Base-by-base conservation (phyloP, 35 echinoderm and acorn worm species). In the Acanthaster planci region DNA sequence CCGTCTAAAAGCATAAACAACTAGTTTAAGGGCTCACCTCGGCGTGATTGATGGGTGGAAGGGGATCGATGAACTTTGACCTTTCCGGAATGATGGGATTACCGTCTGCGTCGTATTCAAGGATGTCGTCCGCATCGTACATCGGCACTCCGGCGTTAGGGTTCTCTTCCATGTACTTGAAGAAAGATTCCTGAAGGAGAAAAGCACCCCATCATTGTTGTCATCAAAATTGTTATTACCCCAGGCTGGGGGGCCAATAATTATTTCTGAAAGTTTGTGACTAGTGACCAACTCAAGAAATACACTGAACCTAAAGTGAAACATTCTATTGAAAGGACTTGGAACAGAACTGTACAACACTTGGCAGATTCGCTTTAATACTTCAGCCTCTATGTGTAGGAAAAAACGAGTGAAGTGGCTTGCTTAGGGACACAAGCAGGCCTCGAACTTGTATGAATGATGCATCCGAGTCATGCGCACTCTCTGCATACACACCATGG, bases 131-230 rank as follows among this genome's bases (percentile, higher is more conserved):
- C 39, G 93, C 96, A 51, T 99, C 96, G 39, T 81, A 81, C 35
- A 90, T 56, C 52, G 86, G 84, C 8, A 89, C 67, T 40, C 96
- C 96, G 9, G 96, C 96, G 21, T 77, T 93, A 0, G 96, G 96
- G 39, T 99, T 99, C 27, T 99, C 96, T 59, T 91, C 92, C 96
- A 99, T 99, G 82, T 99, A 99, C 57, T 99, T 94, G 80, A 99
- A 91, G 77, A 94, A 99, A 15, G 64, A 64, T 89, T 99, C 96
- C 91, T 99, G 32, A 15, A 80, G 30, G 14, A 29, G 4, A 72
- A 72, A 72, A 5, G 14, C 1, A 59, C 7, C 0, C 19, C 1
- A n/a, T n/a, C 54, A n/a, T n/a, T n/a, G n/a, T n/a, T n/a, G n/a
- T n/a, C 4, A 47, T 47, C 42, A 47, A 47, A 12, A 47, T 47